A percentile compares a stretch with the other conserved stretches of the same genome.
phyloP scores from a whole-genome alignment of 2,113 vertebrate genomes.

The Hyla sarda region DNA sequence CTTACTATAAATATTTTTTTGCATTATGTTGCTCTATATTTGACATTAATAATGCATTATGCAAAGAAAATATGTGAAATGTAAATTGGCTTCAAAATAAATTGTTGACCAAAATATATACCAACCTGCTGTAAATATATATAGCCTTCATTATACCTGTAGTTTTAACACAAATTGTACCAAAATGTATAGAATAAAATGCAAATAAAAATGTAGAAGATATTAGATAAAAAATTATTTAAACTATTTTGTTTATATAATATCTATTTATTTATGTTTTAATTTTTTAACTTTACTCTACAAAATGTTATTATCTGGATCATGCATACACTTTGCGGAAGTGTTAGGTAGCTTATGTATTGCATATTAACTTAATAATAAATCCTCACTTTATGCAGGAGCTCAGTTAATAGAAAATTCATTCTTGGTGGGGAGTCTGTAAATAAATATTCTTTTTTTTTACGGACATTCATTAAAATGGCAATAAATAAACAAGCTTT shows the following conservation, averaged over 20 bases:
- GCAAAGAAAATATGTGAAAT: slow-evolving; percentile 22
- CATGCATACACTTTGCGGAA: neutral
- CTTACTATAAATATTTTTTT: neutral
- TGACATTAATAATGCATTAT: slow-evolving; percentile 16
- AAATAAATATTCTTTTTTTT: slow-evolving; percentile 42
- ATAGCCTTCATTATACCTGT: neutral
- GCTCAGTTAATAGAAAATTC: slow-evolving; percentile 18
- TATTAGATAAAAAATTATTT: neutral
- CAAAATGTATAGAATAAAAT: neutral
- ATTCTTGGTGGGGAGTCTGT: slow-evolving; percentile 40
- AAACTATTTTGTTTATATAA: neutral
- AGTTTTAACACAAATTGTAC: neutral
- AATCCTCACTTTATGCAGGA: neutral
- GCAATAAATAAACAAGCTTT: slow-evolving; percentile 43
- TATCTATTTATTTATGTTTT: neutral
- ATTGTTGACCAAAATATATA: neutral
- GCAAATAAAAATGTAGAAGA: neutral
- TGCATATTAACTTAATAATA: slow-evolving; percentile 25
- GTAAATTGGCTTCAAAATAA: neutral
- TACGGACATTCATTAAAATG: slow-evolving; percentile 53
- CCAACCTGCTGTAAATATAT: neutral
- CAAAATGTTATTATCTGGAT: neutral
- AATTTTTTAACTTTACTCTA: neutral
- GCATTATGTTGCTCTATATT: neutral
- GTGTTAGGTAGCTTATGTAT: neutral